Evolutionary conservation across 2,113 vertebrate genomes (phyloP), one percentile per base, ranked within the genome.

Genomic region (Equus quagga): DNA sequence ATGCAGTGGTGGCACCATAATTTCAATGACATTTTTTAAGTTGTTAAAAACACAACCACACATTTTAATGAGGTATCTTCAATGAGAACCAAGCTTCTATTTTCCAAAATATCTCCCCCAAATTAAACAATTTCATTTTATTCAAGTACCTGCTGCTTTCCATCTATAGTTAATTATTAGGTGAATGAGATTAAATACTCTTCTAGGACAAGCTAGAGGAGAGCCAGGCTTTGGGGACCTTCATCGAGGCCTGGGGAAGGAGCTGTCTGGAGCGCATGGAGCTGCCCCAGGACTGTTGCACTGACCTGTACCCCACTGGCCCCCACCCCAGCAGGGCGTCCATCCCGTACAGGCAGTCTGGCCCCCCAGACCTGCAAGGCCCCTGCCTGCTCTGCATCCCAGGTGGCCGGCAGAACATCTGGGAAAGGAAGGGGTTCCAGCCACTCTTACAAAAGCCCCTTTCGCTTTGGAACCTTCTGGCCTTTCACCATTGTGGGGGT

Each of bases 261-360:
- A 8, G 11, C 11, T 0, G 0, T 56, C 69, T 14, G 33, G 5
- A 83, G 18, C 8, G 12, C 6, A 8, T 0, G 31, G 26, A 90
- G 33, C 51, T 31, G 8, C 14, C 24, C 46, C 17, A 11, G 23
- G 33, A 60, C 62, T 26, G 21, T 28, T 44, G 41, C 41, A 54
- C 1, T 0, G 9, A 51, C 12, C 44, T 23, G 2, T 15, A 54
- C 23, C 5, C 36, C 18, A 51, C 1, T 13, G 0, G 0, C 13
- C 12, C 49, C 28, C 33, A 6, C 2, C 36, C 23, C 26, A 73
- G n/a, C 11, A 44, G 24, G 49, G 36, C 58, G 41, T 62, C 51
- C 31, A 33, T 21, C 80, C 41, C 33, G 89, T 28, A 6, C 0
- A 1, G 24, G 31, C 21, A 28, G 15, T 33, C 60, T 28, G 41